Evolutionary conservation across 2,113 vertebrate species (phyloP).

Genomic region (Megaptera novaeangliae): DNA sequence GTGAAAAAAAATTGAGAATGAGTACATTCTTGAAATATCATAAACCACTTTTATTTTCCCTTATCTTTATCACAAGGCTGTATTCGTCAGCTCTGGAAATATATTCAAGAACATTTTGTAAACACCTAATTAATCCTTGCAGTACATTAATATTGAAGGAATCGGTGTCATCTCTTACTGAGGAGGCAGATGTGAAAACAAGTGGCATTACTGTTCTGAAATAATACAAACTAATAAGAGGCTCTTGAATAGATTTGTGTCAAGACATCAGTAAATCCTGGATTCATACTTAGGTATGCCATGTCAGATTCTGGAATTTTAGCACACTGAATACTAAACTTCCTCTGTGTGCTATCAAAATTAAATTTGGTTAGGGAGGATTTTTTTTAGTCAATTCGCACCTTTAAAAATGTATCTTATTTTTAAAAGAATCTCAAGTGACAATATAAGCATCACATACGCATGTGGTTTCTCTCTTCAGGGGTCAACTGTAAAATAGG

Average conservation of each 20-base stretch:
- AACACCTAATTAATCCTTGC: background rate
- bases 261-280: background rate
- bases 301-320: background rate
- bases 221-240: background rate
- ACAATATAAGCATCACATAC: background rate
- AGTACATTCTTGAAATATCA: background rate
- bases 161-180: background rate
- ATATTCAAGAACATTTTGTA: background rate
- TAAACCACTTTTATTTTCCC: background rate
- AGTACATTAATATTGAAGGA: background rate
- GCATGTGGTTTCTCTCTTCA: background rate
- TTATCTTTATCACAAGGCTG: background rate
- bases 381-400: background rate
- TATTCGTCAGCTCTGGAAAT: slow-evolving; percentile 18
- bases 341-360: background rate
- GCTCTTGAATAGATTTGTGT: background rate
- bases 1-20: background rate
- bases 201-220: background rate
- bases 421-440: slow-evolving; percentile 15
- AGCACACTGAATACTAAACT: background rate
- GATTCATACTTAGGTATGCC: background rate
- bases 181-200: background rate
- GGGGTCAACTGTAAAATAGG: background rate
- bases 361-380: background rate
- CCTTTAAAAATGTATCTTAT: background rate